phyloP scores from a whole-genome alignment of 1,140 invertebrate species.

The Penaeus japonicus region DNA sequence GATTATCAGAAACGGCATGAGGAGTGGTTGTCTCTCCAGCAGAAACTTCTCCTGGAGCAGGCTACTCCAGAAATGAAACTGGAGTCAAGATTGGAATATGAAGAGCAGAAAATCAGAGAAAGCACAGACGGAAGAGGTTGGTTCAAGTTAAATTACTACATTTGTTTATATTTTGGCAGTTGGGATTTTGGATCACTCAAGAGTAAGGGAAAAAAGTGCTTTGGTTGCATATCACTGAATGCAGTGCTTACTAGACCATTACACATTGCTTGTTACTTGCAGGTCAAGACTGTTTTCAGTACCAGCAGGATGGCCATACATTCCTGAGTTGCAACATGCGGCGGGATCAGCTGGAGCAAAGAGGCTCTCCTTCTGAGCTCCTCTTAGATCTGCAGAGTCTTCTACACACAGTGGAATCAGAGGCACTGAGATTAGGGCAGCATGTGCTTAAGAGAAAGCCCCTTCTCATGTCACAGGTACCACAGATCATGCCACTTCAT shows the following conservation, averaged over 20 bases:
- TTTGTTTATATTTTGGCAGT: background rate
- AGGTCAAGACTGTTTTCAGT: constrained; percentile 69
- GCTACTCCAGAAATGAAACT: constrained; percentile 66
- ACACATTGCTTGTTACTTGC: constrained; percentile 23
- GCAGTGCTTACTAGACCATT: background rate
- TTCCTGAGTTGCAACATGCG: constrained; percentile 68
- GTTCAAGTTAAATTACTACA: background rate
- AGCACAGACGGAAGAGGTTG: constrained; percentile 61
- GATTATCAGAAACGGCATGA: constrained; percentile 75
- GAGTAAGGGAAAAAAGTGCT: too few species aligned
- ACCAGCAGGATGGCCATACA: constrained; percentile 65
- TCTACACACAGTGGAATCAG: constrained; percentile 54
- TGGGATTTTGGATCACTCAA: too few species aligned
- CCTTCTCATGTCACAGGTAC: constrained; percentile 33
- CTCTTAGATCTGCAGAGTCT: constrained; percentile 54
- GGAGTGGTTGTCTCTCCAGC: constrained; percentile 71
- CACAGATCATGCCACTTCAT: constrained; percentile 39
- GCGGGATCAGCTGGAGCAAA: constrained; percentile 66
- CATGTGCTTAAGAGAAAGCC: constrained; percentile 54
- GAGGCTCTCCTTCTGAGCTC: constrained; percentile 51
- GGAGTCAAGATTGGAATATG: constrained; percentile 65
- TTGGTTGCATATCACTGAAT: background rate
- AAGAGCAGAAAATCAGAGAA: constrained; percentile 65
- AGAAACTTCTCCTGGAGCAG: constrained; percentile 72
- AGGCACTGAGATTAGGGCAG: constrained; percentile 49